Evolutionary conservation across 1,140 invertebrate species (phyloP), one percentile per base, ranked within the genome.

Genomic region (Pseudomyrmex gracilis): DNA sequence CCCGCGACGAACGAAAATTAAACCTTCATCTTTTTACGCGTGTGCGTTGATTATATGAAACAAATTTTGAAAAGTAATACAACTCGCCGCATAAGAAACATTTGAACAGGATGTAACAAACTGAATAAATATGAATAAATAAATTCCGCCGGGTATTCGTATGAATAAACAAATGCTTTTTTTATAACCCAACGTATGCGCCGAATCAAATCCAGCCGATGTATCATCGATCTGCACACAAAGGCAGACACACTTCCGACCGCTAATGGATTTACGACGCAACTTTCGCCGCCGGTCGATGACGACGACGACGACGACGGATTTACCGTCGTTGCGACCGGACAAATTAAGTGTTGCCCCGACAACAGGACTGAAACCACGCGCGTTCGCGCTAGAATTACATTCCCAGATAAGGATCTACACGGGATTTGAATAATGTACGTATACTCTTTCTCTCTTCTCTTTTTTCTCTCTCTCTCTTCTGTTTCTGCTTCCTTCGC

Each of bases 361-460:
- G 87, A 89, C 86, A 89, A 87, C 83, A 83, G 86, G 84, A 51
- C 71, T 89, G 85, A 85, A 91, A 92, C 34, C 34, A 34, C 90
- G 90, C 87, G 86, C 85, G 85, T 91, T 86, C 86, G 83, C 85
- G 64, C 86, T 89, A 89, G 89, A 91, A 91, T 92, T 92, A 91
- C 90, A 91, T 87, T 78, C 77, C 84, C 43, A 85, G 91, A 91
- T 92, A 92, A 71, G 78, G 76, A 92, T 91, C 90, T 90, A 91
- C 90, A 89, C 70, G 73, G 87, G 84, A 90, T 92, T 92, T 91
- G 85, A 92, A 91, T 92, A 92, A 91, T 90, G 87, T 83, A 71
- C 82, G 51, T 60, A 60, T 20, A 13, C 34, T 51, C 12, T 43
- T 45, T 61, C 80, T 66, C 63, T n/a, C 73, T 68, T 15, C 15